These are phyloP conservation scores for Anolis carolinensis DNA, from an alignment of 2,113 vertebrate species.

Conservation along the genomic window DNA sequence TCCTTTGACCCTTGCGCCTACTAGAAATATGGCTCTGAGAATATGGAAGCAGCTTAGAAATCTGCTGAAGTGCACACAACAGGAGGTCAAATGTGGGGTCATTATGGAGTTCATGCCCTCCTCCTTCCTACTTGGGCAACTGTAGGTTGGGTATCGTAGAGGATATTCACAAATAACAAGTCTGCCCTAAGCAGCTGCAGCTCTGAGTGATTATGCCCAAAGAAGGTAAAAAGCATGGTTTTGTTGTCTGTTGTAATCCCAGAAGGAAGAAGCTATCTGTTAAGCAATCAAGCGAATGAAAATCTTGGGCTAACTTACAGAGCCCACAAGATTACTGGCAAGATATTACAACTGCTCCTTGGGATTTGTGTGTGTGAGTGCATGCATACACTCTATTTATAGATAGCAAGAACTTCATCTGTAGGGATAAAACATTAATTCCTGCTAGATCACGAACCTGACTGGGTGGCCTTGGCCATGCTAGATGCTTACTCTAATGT, in stretches of 20 bases:
- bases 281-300: constrained; percentile 34
- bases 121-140: constrained; percentile 9
- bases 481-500: background rate
- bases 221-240: constrained; percentile 25
- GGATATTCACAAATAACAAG: background rate
- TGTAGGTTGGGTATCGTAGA: background rate
- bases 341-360: constrained; percentile 8
- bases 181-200: constrained; percentile 15
- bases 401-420: background rate
- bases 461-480: constrained; percentile 13
- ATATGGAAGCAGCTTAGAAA: background rate
- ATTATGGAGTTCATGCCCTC: background rate
- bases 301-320: constrained; percentile 15
- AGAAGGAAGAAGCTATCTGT: constrained; percentile 30
- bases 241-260: constrained; percentile 19
- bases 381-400: constrained; percentile 9
- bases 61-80: background rate
- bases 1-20: background rate
- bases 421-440: constrained; percentile 7
- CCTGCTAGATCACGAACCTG: background rate
- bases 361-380: background rate
- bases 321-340: constrained; percentile 20
- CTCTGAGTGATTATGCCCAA: constrained; percentile 19
- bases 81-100: background rate
- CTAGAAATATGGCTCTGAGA: background rate